phyloP scores from a whole-genome alignment of 2,797 vertebrate genomes.

The Squalus acanthias region DNA sequence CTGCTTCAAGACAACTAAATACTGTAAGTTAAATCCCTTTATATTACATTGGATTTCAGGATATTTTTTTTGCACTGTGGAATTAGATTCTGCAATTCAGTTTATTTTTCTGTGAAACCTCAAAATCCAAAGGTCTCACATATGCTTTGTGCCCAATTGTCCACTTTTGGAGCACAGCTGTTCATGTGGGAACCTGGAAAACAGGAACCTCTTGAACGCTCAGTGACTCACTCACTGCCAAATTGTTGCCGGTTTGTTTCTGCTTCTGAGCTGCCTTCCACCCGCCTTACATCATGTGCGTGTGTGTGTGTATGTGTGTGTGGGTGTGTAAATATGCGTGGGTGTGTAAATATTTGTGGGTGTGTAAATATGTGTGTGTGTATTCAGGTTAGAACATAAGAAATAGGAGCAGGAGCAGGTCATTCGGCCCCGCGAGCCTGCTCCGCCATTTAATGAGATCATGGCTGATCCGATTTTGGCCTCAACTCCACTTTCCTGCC shows the following conservation, averaged over 20 bases:
- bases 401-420: too few relatives aligned
- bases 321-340: neutral
- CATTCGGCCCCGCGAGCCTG: too few relatives aligned
- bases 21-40: neutral
- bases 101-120: neutral
- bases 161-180: neutral
- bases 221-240: neutral
- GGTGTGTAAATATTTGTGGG: too few relatives aligned
- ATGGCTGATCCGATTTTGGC: too few relatives aligned
- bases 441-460: too few relatives aligned
- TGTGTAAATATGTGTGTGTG: too few relatives aligned
- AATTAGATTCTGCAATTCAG: neutral
- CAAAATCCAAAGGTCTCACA: neutral
- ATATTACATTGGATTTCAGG: neutral
- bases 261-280: neutral
- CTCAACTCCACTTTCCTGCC: too few relatives aligned
- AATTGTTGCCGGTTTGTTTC: neutral
- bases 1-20: neutral
- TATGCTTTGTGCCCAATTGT: neutral
- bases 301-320: too few relatives aligned
- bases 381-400: too few relatives aligned
- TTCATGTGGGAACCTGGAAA: neutral
- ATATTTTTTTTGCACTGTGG: neutral
- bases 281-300: neutral
- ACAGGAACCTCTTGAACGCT: neutral